Evolutionary conservation across 2,888 invertebrate genomes (phyloP).

Genomic region (Harpalus rufipes): DNA sequence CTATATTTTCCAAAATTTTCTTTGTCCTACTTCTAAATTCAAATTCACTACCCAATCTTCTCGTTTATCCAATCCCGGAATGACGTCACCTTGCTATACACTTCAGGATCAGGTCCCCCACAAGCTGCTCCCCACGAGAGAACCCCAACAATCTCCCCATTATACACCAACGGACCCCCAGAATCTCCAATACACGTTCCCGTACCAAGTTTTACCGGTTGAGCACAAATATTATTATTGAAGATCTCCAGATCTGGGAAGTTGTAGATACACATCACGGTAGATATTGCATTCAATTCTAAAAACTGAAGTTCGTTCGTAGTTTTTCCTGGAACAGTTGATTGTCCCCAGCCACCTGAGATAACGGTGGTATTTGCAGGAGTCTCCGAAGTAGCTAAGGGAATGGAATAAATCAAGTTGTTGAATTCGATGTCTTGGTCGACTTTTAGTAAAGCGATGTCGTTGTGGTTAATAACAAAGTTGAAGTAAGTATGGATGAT

Average conservation of each 20-base stretch:
- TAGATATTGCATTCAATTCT: background rate
- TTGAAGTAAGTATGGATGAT: background rate
- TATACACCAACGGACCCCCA: conserved; percentile 32
- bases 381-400: background rate
- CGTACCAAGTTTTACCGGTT: background rate
- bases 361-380: background rate
- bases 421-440: background rate
- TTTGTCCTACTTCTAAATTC: too few species aligned
- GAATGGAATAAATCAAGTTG: background rate
- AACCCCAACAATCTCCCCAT: conserved; percentile 17
- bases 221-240: conserved; percentile 27
- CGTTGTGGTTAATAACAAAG: background rate
- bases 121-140: conserved; percentile 17
- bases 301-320: background rate
- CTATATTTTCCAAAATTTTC: too few species aligned
- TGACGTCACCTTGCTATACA: conserved; percentile 2
- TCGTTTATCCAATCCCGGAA: background rate
- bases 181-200: conserved; percentile 28
- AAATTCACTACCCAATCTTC: background rate
- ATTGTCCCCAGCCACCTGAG: conserved; percentile 11
- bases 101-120: conserved; percentile 13
- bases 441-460: background rate
- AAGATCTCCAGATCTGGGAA: background rate
- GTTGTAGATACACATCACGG: background rate
- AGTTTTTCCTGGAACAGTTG: background rate